Percentiles rank a stretch among this genome's conserved stretches.
phyloP scores from a whole-genome alignment of 2,888 invertebrate species.

The Tromatobia lineatoria region DNA sequence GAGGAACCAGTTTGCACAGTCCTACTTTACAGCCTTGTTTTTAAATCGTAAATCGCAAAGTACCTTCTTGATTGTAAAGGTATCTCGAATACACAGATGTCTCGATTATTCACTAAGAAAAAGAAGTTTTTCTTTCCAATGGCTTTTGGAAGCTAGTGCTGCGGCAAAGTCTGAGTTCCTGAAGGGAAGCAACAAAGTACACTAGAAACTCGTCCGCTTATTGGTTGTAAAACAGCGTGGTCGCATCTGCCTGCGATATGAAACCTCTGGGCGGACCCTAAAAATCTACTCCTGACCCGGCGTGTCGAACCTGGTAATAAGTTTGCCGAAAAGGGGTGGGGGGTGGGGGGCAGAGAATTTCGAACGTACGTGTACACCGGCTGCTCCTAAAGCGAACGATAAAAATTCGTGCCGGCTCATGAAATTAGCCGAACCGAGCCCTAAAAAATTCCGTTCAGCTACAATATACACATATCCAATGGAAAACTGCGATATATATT shows the following conservation, averaged over 20 bases:
- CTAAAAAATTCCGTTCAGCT: slow-evolving; percentile 29
- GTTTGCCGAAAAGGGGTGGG: slow-evolving; percentile 48
- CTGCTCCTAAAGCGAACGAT: slow-evolving; percentile 69
- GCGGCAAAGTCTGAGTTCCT: not conserved
- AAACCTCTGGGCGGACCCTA: slow-evolving; percentile 74
- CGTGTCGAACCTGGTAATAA: slow-evolving; percentile 65
- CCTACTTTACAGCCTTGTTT: too few species aligned
- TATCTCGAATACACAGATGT: too few species aligned
- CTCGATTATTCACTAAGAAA: slow-evolving; percentile 11
- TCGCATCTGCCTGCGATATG: slow-evolving; percentile 78
- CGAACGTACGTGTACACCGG: slow-evolving; percentile 63
- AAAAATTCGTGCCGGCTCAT: slow-evolving; percentile 68
- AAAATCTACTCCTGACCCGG: slow-evolving; percentile 75
- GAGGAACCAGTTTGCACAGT: too few species aligned
- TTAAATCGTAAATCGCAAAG: too few species aligned
- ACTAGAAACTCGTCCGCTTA: slow-evolving; percentile 69
- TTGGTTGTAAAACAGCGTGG: slow-evolving; percentile 80
- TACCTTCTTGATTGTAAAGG: too few species aligned
- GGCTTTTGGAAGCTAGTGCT: not conserved
- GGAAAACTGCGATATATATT: slow-evolving; percentile 12
- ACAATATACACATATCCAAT: slow-evolving; percentile 24
- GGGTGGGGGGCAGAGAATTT: not conserved
- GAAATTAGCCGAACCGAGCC: slow-evolving; percentile 66
- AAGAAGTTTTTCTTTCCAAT: not conserved
- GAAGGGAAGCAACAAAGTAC: slow-evolving; percentile 22